Evolutionary conservation across 2,888 invertebrate genomes (phyloP).

Genomic region (Orthonychiurus folsomi): DNA sequence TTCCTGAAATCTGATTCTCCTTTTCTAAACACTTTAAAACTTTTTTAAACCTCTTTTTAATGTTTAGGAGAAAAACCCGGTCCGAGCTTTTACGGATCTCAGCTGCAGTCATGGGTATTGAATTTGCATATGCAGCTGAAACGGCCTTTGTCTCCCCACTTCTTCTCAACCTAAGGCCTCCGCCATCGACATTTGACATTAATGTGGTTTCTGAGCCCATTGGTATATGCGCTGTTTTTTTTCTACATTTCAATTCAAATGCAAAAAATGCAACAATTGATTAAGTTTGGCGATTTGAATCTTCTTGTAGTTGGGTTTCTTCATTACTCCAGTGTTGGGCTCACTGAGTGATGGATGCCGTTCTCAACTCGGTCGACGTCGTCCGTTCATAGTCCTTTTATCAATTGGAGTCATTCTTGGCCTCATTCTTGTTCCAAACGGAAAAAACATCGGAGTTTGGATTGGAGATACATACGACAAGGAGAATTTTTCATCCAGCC

Average conservation of each 20-base stretch:
- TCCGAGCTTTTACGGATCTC: slow-evolving; percentile 76
- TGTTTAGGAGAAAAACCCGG: slow-evolving; percentile 67
- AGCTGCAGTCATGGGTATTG: slow-evolving; percentile 89
- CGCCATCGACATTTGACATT: slow-evolving; percentile 88
- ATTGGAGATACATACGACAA: slow-evolving; percentile 57
- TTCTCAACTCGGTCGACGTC: slow-evolving; percentile 66
- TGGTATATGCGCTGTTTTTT: slow-evolving; percentile 47
- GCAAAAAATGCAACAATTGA: background rate
- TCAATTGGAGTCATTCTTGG: slow-evolving; percentile 84
- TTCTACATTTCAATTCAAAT: no score
- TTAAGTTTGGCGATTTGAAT: background rate
- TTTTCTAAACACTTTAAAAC: background rate
- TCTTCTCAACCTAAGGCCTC: slow-evolving; percentile 80
- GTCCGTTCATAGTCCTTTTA: slow-evolving; percentile 83
- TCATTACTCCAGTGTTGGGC: slow-evolving; percentile 83
- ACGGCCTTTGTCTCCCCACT: slow-evolving; percentile 95
- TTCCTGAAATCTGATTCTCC: background rate
- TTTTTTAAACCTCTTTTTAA: slow-evolving; percentile 31
- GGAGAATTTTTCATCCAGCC: no score
- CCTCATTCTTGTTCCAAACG: slow-evolving; percentile 81
- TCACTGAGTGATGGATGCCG: slow-evolving; percentile 85
- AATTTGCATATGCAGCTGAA: slow-evolving; percentile 94
- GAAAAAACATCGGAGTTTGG: slow-evolving; percentile 70
- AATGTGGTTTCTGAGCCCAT: slow-evolving; percentile 88
- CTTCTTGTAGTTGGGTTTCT: slow-evolving; percentile 61